Conservation (phyloP, 2,797 vertebrate species). For the Coregonus sp. region DNA sequence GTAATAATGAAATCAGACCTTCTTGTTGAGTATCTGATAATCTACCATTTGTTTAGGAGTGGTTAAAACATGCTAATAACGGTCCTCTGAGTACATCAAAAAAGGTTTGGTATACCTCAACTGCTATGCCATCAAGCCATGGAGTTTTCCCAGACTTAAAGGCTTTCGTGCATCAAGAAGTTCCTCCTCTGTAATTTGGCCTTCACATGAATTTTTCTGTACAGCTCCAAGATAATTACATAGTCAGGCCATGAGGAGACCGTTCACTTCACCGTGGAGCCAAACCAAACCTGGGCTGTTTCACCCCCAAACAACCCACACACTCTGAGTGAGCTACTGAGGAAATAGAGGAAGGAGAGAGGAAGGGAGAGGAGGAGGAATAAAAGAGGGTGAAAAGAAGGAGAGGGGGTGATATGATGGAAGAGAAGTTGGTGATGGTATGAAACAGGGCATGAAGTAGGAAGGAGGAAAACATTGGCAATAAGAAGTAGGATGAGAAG, state of each 20-base stretch:
- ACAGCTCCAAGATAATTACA: slow-evolving; percentile 44
- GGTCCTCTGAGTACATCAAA: too few relatives aligned
- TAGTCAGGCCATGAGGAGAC: slow-evolving; percentile 39
- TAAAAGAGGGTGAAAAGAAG: neutral
- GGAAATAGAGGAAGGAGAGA: slow-evolving; percentile 29
- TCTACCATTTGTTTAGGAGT: too few relatives aligned
- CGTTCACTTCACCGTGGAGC: slow-evolving; percentile 39
- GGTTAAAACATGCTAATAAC: too few relatives aligned
- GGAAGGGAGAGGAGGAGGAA: slow-evolving; percentile 15
- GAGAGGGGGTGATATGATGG: neutral
- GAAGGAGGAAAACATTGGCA: neutral
- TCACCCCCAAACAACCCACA: neutral
- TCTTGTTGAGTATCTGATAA: too few relatives aligned
- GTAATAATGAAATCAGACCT: too few relatives aligned
- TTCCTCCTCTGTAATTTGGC: too few relatives aligned
- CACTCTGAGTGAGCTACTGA: neutral
- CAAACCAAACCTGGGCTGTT: slow-evolving; percentile 34
- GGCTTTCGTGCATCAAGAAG: too few relatives aligned
- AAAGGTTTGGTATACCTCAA: too few relatives aligned
- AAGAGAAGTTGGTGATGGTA: neutral
- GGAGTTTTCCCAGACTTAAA: too few relatives aligned
- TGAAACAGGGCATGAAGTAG: neutral
- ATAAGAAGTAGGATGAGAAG: neutral
- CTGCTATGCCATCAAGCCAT: too few relatives aligned
- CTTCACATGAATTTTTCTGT: too few relatives aligned